Conservation (phyloP, 2,113 vertebrate species). For the Heterotis niloticus region DNA sequence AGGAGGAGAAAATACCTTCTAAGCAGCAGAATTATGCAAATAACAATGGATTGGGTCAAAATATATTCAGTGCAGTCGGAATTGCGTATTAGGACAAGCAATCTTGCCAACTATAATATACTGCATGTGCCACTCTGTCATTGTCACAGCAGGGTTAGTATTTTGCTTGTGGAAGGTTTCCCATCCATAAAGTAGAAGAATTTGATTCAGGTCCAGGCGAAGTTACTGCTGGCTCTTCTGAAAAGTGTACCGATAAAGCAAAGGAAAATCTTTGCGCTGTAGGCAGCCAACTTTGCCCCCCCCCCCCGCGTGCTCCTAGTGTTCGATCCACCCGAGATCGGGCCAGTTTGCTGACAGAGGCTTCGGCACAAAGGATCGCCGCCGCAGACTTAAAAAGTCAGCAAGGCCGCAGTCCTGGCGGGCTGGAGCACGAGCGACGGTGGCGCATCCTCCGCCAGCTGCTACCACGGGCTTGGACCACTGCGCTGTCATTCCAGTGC, state of each 20-base stretch:
- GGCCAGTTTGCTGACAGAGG: neutral
- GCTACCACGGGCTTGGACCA: neutral
- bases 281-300: slow-evolving; percentile 45
- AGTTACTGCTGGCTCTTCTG: slow-evolving; percentile 42
- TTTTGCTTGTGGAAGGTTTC: slow-evolving; percentile 1
- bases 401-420: neutral
- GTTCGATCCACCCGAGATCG: slow-evolving; percentile 48
- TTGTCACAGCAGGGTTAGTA: slow-evolving; percentile 3
- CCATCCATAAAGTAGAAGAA: slow-evolving; percentile 19
- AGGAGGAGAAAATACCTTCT: neutral
- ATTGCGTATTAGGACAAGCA: neutral
- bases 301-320: slow-evolving; percentile 43
- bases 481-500: neutral
- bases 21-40: neutral
- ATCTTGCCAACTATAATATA: slow-evolving; percentile 11
- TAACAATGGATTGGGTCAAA: neutral
- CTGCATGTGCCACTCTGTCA: slow-evolving; percentile 17
- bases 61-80: slow-evolving; percentile 5
- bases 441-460: too few relatives aligned
- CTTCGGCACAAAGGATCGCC: neutral
- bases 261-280: slow-evolving; percentile 40
- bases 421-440: neutral
- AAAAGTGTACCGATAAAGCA: slow-evolving; percentile 48
- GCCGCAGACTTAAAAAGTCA: neutral
- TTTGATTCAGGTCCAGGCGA: slow-evolving; percentile 45